Conservation (phyloP, 2,113 vertebrate species). For the Eonycteris spelaea region DNA sequence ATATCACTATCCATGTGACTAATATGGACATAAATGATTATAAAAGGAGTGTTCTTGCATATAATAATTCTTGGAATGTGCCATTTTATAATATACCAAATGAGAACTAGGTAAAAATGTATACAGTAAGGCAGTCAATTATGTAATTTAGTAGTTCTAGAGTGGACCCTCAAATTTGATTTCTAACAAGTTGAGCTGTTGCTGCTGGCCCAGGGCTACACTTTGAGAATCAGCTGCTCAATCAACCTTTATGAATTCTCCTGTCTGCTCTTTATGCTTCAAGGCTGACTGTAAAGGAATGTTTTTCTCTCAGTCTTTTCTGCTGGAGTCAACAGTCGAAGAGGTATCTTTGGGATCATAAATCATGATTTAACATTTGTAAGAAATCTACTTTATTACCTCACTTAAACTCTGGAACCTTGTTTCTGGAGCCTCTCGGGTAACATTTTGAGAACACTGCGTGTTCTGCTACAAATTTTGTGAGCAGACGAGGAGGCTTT, state of each 20-base stretch:
- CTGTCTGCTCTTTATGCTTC: not conserved
- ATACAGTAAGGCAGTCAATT: not conserved
- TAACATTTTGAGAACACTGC: not conserved
- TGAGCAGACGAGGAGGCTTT: not conserved
- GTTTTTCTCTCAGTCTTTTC: not conserved
- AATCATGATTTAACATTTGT: constrained; percentile 13
- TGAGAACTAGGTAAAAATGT: not conserved
- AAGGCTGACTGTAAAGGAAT: not conserved
- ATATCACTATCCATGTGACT: not conserved
- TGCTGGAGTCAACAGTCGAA: not conserved
- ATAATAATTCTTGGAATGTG: not conserved
- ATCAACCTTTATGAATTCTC: not conserved
- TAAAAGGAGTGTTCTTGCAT: not conserved
- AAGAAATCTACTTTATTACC: not conserved
- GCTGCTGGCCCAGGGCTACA: not conserved
- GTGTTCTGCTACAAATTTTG: rapidly evolving
- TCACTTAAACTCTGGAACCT: not conserved
- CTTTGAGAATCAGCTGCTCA: not conserved
- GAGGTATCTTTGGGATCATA: not conserved
- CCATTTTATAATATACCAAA: not conserved
- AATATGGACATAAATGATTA: not conserved
- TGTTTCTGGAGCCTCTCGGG: not conserved
- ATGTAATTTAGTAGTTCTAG: not conserved
- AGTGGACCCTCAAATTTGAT: not conserved
- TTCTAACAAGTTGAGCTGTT: not conserved